phyloP scores from a whole-genome alignment of 1,140 invertebrate species.

The Diprion similis region DNA sequence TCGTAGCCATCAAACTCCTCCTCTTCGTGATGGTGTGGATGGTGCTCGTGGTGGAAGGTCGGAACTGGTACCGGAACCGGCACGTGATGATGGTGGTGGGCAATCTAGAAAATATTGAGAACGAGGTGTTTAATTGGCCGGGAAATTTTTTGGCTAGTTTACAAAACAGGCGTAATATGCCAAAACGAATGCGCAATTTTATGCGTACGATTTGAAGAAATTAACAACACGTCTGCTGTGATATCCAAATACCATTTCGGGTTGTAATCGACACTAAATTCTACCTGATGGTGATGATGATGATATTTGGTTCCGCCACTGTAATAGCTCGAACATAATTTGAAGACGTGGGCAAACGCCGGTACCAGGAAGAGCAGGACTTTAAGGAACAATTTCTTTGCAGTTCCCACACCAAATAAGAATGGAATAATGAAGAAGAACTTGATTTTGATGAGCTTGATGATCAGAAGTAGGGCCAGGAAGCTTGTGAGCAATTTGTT shows the following conservation, averaged over 20 bases:
- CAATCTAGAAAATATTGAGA: slow-evolving; percentile 51
- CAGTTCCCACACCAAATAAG: slow-evolving; percentile 76
- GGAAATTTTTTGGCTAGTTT: too few relatives aligned
- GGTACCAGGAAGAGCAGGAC: slow-evolving; percentile 82
- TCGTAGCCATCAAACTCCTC: slow-evolving; percentile 54
- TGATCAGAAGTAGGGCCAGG: slow-evolving; percentile 75
- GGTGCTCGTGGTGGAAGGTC: slow-evolving; percentile 35
- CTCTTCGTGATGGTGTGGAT: slow-evolving; percentile 39
- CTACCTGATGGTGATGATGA: slow-evolving; percentile 75
- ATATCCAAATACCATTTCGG: neutral
- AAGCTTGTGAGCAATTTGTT: slow-evolving; percentile 77
- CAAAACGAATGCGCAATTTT: too few relatives aligned
- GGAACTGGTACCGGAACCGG: slow-evolving; percentile 62
- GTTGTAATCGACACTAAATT: slow-evolving; percentile 1
- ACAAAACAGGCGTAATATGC: too few relatives aligned
- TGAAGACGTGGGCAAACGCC: slow-evolving; percentile 81
- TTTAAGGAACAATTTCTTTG: slow-evolving; percentile 83
- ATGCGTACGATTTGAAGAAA: too few relatives aligned
- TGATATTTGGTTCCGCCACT: slow-evolving; percentile 74
- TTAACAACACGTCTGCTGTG: too few relatives aligned
- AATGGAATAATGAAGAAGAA: slow-evolving; percentile 78
- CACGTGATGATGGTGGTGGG: slow-evolving; percentile 65
- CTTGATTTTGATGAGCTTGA: slow-evolving; percentile 80
- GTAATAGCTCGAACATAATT: slow-evolving; percentile 82
- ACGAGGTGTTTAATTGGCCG: slow-evolving; percentile 3